These are phyloP conservation scores for Bubo scandiacus DNA, from an alignment of 2,113 vertebrate species.

Conservation along the genomic window DNA sequence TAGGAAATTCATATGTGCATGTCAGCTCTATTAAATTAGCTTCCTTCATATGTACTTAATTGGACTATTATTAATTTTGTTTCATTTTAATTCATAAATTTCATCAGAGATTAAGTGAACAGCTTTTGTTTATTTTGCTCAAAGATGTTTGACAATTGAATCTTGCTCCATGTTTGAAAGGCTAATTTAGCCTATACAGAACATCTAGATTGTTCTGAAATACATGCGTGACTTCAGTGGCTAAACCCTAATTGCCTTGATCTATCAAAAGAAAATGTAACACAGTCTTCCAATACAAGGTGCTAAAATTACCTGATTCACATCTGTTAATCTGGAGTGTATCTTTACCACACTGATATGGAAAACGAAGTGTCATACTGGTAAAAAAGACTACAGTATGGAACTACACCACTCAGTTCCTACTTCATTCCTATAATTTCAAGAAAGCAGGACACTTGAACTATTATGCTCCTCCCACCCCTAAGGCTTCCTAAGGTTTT, in stretches of 20 bases:
- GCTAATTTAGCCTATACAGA: not conserved
- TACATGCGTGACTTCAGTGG: not conserved
- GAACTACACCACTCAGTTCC: not conserved
- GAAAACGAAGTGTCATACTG: not conserved
- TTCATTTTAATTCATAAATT: not conserved
- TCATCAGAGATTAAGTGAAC: not conserved
- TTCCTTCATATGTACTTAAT: not conserved
- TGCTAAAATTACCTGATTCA: not conserved
- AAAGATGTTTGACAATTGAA: not conserved
- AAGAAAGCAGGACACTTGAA: not conserved
- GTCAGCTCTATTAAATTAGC: not conserved
- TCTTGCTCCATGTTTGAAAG: not conserved
- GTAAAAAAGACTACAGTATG: not conserved
- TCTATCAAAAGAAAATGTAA: not conserved
- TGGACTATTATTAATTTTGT: not conserved
- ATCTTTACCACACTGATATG: not conserved
- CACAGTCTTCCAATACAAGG: not conserved
- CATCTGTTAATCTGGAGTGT: not conserved
- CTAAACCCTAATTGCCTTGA: not conserved
- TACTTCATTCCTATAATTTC: not conserved
- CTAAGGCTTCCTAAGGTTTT: too few species aligned
- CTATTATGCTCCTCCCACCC: not conserved
- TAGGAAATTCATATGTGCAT: not conserved
- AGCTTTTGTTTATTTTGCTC: not conserved
- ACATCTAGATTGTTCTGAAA: not conserved